Base-by-base conservation (phyloP, 2,113 vertebrate genomes). In the Phalacrocorax pelagicus region DNA sequence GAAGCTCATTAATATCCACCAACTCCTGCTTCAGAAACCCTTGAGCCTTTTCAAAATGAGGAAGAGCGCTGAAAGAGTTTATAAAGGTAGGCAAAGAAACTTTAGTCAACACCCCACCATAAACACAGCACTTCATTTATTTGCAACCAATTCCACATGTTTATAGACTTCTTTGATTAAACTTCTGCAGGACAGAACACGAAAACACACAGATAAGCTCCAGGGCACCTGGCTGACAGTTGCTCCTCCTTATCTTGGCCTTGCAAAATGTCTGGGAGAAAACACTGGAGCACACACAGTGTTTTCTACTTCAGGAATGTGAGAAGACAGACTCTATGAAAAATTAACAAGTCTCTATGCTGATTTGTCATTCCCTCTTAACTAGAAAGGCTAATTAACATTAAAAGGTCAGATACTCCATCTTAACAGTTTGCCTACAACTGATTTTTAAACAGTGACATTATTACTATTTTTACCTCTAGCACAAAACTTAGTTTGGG, bases 361-460 rank as follows among this genome's bases (percentile, higher is more conserved):
- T 77, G 89, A 89, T 93, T 34, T 78, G 91, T 91, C 84, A 90
- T 36, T 88, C 86, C 51, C 73, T 87, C 91, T 96, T 90, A 88
- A 92, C 59, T 73, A 70, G 91, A 80, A 65, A 91, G 78, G 29
- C 81, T 96, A 96, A 96, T 95, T 95, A 94, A 88, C 46, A 84
- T 69, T 54, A 83, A 96, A 91, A 95, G 95, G 91, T 95, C 95
- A 97, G 93, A 82, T 86, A 90, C 63, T 91, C 70, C 81, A 94
- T 80, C 85, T 92, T 51, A 92, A 82, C 84, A 73, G 30, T 83
- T 86, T 82, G 89, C 89, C 75, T 90, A 34, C 38, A 66, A 92
- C 26, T 49, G 87, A 88, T 78, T 95, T 88, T 88, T 62, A 81
- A 92, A 91, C 55, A 92, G 88, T 58, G 54, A 55, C 49, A 79